Percentiles rank a stretch among this genome's conserved stretches.
Conservation (phyloP, 2,888 invertebrate species). For the Steinernema hermaphroditum region DNA sequence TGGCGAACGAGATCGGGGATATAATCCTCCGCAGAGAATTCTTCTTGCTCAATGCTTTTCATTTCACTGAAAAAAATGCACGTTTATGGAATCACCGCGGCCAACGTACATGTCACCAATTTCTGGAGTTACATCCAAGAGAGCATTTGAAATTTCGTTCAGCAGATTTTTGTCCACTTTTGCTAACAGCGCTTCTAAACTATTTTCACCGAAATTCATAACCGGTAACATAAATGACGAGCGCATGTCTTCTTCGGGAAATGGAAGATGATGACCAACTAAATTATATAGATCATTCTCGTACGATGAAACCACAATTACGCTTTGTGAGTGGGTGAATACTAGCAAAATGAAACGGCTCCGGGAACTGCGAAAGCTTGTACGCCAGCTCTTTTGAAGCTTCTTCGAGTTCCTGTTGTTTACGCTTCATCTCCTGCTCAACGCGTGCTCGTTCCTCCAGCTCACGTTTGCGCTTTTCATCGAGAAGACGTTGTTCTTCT, state of each 20-base stretch:
- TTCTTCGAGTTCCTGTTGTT: background rate
- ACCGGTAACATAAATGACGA: constrained; percentile 40
- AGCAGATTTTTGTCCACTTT: constrained; percentile 39
- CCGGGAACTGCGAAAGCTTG: constrained; percentile 36
- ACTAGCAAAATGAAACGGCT: constrained; percentile 54
- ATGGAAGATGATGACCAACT: constrained; percentile 54
- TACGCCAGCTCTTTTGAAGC: background rate
- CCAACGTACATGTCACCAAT: constrained; percentile 53
- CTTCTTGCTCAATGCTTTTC: constrained; percentile 8
- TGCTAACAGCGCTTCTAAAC: constrained; percentile 37
- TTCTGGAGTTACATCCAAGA: constrained; percentile 40
- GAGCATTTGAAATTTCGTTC: constrained; percentile 40
- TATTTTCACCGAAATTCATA: constrained; percentile 38
- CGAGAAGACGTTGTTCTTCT: background rate
- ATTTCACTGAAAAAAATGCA: background rate
- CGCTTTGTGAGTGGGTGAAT: constrained; percentile 58
- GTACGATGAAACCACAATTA: constrained; percentile 33
- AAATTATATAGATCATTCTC: constrained; percentile 28
- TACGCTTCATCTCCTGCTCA: background rate
- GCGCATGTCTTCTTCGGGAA: constrained; percentile 49
- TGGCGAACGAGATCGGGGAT: background rate
- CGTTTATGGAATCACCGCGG: background rate
- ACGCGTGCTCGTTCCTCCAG: background rate
- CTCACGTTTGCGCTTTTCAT: background rate
- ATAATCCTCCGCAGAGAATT: background rate